Conservation (phyloP, 2,797 vertebrate genomes). For the Diceros bicornis region DNA sequence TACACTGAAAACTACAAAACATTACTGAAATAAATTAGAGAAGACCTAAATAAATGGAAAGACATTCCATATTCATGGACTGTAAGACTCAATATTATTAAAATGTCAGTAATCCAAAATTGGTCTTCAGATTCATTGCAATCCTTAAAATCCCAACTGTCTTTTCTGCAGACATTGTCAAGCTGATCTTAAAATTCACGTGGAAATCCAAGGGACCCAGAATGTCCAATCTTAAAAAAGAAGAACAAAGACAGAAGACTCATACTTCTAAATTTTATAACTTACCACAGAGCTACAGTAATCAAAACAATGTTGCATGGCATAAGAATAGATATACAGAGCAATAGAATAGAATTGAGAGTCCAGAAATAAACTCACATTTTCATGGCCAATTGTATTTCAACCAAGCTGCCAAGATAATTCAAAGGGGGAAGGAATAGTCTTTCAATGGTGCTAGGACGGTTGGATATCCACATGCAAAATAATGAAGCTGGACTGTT, state of each 20-base stretch:
- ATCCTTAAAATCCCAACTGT: not conserved
- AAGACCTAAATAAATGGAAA: not conserved
- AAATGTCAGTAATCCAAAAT: not conserved
- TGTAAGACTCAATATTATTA: not conserved
- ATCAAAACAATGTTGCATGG: not conserved
- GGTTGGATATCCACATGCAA: not conserved
- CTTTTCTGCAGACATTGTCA: not conserved
- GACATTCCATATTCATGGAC: not conserved
- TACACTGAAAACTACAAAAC: not conserved
- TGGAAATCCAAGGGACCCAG: not conserved
- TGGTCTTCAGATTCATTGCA: not conserved
- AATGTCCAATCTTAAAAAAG: not conserved
- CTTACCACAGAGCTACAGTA: not conserved
- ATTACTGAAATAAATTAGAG: not conserved
- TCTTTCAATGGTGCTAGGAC: not conserved
- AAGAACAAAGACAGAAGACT: not conserved
- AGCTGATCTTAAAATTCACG: not conserved
- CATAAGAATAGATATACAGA: not conserved
- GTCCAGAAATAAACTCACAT: not conserved
- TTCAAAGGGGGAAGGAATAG: not conserved
- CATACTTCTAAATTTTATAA: not conserved
- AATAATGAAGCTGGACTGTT: not conserved
- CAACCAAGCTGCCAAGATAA: not conserved
- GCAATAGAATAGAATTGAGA: not conserved
- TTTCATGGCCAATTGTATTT: not conserved